Evolutionary conservation across 1,140 invertebrate species (phyloP).

Genomic region (Scylla paramamosain): DNA sequence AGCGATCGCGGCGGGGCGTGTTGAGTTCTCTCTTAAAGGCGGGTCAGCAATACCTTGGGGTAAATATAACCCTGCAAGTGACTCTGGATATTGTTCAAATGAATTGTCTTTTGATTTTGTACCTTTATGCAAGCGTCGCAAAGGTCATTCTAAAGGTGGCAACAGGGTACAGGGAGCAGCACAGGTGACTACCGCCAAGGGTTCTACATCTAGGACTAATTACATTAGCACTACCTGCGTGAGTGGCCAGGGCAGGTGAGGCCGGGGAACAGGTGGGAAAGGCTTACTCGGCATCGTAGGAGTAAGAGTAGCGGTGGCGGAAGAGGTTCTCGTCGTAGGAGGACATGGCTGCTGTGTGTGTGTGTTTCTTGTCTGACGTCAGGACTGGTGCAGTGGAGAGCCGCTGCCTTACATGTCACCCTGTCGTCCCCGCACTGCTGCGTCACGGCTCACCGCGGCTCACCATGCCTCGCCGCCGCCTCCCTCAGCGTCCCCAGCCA

Average conservation of each 20-base stretch:
- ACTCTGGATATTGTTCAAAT: too few relatives aligned
- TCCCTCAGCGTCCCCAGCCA: neutral
- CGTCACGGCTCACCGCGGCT: neutral
- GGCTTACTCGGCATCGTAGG: constrained; percentile 72
- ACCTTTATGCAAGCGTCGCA: too few relatives aligned
- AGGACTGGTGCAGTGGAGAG: neutral
- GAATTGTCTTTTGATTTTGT: too few relatives aligned
- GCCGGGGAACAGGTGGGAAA: neutral
- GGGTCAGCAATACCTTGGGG: neutral
- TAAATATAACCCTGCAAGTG: too few relatives aligned
- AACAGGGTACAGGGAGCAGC: too few relatives aligned
- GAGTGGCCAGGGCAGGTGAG: neutral
- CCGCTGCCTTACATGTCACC: neutral
- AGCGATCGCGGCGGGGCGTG: neutral
- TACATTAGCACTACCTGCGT: neutral
- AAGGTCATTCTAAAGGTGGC: too few relatives aligned
- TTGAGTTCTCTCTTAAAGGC: neutral
- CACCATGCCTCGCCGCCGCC: neutral
- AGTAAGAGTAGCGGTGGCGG: constrained; percentile 71
- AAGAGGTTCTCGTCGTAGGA: constrained; percentile 69
- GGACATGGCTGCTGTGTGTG: constrained; percentile 58
- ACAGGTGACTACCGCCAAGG: too few relatives aligned
- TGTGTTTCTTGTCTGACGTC: constrained; percentile 32
- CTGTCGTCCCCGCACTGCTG: neutral
- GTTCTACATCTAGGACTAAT: too few relatives aligned